Evolutionary conservation across 2,113 vertebrate genomes (phyloP), one percentile per base, ranked within the genome.

Genomic region (Phyllopteryx taeniolatus): DNA sequence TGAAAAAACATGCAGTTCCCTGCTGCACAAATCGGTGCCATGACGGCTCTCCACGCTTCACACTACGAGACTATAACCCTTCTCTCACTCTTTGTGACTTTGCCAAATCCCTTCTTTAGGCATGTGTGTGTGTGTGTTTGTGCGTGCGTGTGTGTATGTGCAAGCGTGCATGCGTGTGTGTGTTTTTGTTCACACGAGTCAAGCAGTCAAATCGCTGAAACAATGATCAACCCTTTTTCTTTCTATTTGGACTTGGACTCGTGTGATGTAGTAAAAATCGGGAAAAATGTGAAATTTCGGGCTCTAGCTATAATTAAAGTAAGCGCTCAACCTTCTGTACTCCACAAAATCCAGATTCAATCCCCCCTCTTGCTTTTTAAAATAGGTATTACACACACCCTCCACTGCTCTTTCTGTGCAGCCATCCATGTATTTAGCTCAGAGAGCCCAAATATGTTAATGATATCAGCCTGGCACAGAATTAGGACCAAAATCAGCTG

Each of bases 81-180:
- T 56, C 75, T 73, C 66, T 69, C 74, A 64, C 71, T 57, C 44
- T 76, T 68, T 77, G 77, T 68, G 75, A 60, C 79, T 80, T 78
- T 75, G 79, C 79, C 74, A 87, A 87, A 90, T 87, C 83, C 78
- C 74, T 77, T 79, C 79, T 79, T 84, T 83, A 87, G 80, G 82
- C 82, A 85, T 85, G 60, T 82, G 79, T 80, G 83, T 79, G 86
- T 86, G 78, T 69, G 42, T 74, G 47, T 83, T 77, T 14, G 22
- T 78, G 85, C 77, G 80, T 74, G 75, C 54, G 77, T 44, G 53
- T 46, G 43, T 70, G 65, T 74, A 73, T 81, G 63, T 83, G 79
- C 19, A 8, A 77, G 84, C 78, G 80, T 74, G 75, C 54, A 75
- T 46, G 53, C 47, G 63, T 73, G 71, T 81, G 64, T 82, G 77